These are phyloP conservation scores for Hemiprocne comata DNA, from an alignment of 2,113 vertebrate species.

Conservation along the genomic window DNA sequence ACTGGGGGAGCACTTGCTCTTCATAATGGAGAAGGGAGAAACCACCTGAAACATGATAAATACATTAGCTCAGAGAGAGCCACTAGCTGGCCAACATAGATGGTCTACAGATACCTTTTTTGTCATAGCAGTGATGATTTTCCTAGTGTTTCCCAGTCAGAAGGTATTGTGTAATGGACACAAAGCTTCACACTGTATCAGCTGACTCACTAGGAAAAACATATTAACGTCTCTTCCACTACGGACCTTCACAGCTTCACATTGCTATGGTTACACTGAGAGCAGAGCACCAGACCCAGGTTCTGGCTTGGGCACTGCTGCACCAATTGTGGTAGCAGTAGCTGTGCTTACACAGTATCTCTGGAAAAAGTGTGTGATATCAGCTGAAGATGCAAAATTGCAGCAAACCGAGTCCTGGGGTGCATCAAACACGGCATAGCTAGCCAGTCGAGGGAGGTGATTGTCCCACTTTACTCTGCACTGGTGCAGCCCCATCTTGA, in stretches of 20 bases:
- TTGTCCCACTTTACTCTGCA: no score
- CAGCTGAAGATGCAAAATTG: neutral
- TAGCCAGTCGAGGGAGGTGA: no score
- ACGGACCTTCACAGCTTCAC: neutral
- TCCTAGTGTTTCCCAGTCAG: neutral
- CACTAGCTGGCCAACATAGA: neutral
- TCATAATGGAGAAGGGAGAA: neutral
- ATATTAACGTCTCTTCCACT: neutral
- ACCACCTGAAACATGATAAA: neutral
- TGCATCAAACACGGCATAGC: no score
- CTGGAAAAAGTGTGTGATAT: neutral
- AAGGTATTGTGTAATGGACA: neutral
- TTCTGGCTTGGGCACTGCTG: fast-evolving
- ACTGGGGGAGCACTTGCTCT: neutral
- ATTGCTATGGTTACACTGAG: neutral
- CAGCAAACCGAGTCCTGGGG: no score
- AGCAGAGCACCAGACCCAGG: neutral
- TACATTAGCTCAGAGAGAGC: neutral
- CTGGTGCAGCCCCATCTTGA: no score
- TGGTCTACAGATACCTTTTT: neutral
- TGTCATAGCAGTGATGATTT: neutral
- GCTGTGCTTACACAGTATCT: neutral
- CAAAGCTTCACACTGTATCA: neutral
- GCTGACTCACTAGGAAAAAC: neutral
- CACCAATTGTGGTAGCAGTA: neutral